These are phyloP conservation scores for Emydocephalus ijimae DNA, from an alignment of 2,113 vertebrate species.

Conservation along the genomic window DNA sequence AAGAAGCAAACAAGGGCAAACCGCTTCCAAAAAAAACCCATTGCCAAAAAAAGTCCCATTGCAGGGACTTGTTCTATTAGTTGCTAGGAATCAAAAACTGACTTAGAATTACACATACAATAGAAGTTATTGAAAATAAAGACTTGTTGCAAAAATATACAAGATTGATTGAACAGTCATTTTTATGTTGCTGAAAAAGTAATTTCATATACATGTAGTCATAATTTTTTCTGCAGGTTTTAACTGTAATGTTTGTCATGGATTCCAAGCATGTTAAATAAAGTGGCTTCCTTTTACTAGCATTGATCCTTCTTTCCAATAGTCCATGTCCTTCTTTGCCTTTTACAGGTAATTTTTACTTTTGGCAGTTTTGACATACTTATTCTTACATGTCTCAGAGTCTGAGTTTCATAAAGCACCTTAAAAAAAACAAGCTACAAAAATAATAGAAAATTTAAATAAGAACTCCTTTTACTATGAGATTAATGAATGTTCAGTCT, in stretches of 20 bases:
- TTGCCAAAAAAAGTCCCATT: background rate
- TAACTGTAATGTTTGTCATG: background rate
- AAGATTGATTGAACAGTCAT: background rate
- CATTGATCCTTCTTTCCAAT: background rate
- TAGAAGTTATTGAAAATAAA: background rate
- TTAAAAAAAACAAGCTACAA: slow-evolving; percentile 43
- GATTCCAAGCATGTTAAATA: background rate
- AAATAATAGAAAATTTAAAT: slow-evolving; percentile 41
- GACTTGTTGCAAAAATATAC: background rate
- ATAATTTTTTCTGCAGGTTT: background rate
- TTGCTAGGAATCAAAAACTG: background rate
- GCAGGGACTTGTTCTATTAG: background rate
- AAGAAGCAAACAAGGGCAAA: background rate
- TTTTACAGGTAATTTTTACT: background rate
- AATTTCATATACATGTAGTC: background rate
- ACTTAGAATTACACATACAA: background rate
- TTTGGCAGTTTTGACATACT: background rate
- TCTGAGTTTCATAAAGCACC: slow-evolving; percentile 56
- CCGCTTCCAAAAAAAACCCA: background rate
- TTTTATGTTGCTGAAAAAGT: background rate
- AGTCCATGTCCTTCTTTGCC: background rate
- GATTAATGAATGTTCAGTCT: slow-evolving; percentile 8
- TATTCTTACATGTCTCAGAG: background rate
- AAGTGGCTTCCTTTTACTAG: background rate
- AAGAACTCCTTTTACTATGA: slow-evolving; percentile 46